Percentiles rank a stretch among this genome's conserved stretches.
Evolutionary conservation across 2,888 invertebrate genomes (phyloP).

Genomic region (Leptopilina myrica): DNA sequence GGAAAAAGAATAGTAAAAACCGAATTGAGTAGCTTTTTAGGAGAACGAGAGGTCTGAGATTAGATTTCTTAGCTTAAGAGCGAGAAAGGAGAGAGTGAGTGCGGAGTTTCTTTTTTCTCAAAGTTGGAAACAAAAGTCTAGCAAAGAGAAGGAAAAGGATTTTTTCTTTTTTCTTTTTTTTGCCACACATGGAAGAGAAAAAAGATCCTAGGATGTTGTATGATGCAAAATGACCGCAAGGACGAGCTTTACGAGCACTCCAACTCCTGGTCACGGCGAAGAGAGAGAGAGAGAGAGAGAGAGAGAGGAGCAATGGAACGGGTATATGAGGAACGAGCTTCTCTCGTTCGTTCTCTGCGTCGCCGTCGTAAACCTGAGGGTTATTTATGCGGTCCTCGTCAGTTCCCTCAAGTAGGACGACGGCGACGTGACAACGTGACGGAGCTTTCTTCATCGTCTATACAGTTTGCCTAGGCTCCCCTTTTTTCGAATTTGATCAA

Average conservation of each 20-base stretch:
- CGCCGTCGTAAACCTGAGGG: constrained; percentile 71
- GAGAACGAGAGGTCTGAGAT: too few relatives aligned
- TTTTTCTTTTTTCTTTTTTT: not conserved
- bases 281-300: constrained; percentile 44
- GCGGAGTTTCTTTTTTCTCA: too few relatives aligned
- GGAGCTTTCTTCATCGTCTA: constrained; percentile 67
- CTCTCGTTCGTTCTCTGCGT: constrained; percentile 47
- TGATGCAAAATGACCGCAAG: constrained; percentile 66
- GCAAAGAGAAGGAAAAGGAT: constrained; percentile 1
- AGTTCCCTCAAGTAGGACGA: constrained; percentile 70
- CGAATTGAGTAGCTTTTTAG: too few relatives aligned
- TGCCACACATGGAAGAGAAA: not conserved
- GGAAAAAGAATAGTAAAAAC: too few relatives aligned
- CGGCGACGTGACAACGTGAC: constrained; percentile 74
- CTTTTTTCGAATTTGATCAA: constrained; percentile 31
- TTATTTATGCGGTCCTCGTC: constrained; percentile 76
- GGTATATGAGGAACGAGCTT: constrained; percentile 44
- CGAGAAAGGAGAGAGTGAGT: too few relatives aligned
- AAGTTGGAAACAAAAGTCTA: not conserved
- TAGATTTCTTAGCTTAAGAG: too few relatives aligned
- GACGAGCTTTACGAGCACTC: constrained; percentile 71
- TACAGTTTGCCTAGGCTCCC: constrained; percentile 46
- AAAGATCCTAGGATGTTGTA: constrained; percentile 19
- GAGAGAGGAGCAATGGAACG: constrained; percentile 51
- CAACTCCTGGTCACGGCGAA: constrained; percentile 51